Percentiles rank a stretch among this genome's conserved stretches.
Conservation (phyloP, 2,113 vertebrate species). For the Cebidichthys violaceus region DNA sequence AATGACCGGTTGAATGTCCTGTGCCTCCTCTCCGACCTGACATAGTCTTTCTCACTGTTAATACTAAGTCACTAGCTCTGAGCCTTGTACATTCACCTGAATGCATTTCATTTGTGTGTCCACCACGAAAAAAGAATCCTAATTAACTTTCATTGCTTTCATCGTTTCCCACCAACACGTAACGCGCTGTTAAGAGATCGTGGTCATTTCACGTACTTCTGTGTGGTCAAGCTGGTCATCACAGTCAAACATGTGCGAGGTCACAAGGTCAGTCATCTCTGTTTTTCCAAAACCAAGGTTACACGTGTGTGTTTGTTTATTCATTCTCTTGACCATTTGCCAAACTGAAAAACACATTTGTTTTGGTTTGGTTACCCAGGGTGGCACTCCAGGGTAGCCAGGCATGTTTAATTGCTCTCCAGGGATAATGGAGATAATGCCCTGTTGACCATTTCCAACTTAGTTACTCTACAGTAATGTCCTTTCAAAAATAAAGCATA, state of each 20-base stretch:
- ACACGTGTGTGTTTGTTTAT: neutral
- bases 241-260: neutral
- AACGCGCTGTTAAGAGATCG: neutral
- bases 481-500: constrained; percentile 23
- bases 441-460: constrained; percentile 72
- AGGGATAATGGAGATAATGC: constrained; percentile 61
- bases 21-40: neutral
- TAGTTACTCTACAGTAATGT: constrained; percentile 3
- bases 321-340: constrained; percentile 30
- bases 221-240: too few relatives aligned
- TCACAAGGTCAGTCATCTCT: neutral
- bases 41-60: neutral
- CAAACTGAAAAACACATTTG: constrained; percentile 50
- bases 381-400: neutral
- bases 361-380: constrained; percentile 39
- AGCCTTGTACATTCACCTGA: neutral
- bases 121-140: neutral
- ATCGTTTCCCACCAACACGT: neutral
- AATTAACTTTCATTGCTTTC: neutral
- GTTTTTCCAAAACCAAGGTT: neutral
- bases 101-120: neutral
- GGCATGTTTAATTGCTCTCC: constrained; percentile 61
- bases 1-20: neutral
- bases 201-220: neutral
- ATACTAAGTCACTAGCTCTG: neutral